phyloP scores from a whole-genome alignment of 1,140 invertebrate species.

The Drosophila asahinai region DNA sequence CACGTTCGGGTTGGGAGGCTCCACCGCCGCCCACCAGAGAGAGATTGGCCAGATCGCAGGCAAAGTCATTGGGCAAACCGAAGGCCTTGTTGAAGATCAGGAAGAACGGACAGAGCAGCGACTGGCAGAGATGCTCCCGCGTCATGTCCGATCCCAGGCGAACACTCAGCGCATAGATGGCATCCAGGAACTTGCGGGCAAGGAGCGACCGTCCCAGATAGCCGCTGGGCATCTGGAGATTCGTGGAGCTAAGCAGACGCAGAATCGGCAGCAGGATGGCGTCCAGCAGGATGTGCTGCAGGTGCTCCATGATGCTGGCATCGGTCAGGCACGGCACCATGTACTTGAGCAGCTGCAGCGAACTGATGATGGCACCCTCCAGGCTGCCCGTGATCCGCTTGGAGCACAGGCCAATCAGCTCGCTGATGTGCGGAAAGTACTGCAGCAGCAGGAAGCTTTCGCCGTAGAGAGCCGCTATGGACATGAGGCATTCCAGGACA shows the following conservation, averaged over 20 bases:
- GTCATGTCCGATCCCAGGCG: constrained; percentile 94
- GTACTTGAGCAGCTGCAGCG: constrained; percentile 92
- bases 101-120: constrained; percentile 91
- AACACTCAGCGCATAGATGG: constrained; percentile 91
- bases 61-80: constrained; percentile 88
- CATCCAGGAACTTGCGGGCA: constrained; percentile 92
- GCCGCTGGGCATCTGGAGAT: constrained; percentile 92
- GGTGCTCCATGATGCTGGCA: constrained; percentile 93
- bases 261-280: constrained; percentile 92
- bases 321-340: constrained; percentile 94
- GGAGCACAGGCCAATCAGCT: constrained; percentile 91
- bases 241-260: constrained; percentile 90
- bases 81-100: constrained; percentile 94
- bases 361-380: constrained; percentile 95
- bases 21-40: constrained; percentile 30
- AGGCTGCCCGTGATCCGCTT: constrained; percentile 92
- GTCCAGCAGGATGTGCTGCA: constrained; percentile 91
- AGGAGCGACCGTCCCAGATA: constrained; percentile 89
- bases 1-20: constrained; percentile 84
- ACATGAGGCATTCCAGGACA: constrained; percentile 94
- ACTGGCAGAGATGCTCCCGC: constrained; percentile 90
- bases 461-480: constrained; percentile 87
- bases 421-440: constrained; percentile 96
- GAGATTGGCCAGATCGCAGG: constrained; percentile 59
- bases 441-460: constrained; percentile 93